Evolutionary conservation across 2,888 invertebrate species (phyloP).

Genomic region (Cylloceria caligata): DNA sequence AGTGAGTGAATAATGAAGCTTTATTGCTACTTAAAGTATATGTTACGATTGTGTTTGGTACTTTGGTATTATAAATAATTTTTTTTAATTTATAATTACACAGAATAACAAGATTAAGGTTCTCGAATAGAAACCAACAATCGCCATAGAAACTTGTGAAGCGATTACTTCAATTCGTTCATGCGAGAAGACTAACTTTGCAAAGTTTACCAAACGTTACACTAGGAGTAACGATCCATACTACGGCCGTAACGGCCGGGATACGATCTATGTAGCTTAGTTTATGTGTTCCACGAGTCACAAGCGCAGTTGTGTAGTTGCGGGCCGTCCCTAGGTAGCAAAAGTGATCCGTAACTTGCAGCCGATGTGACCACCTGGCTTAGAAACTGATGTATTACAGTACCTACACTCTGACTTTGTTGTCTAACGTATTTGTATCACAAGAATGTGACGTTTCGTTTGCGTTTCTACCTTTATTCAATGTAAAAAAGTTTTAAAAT

Average conservation of each 20-base stretch:
- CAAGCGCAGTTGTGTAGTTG: background rate
- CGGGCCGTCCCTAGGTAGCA: background rate
- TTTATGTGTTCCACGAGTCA: slow-evolving; percentile 20
- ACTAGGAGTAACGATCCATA: slow-evolving; percentile 8
- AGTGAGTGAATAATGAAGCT: background rate
- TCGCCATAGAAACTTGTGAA: background rate
- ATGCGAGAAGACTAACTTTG: background rate
- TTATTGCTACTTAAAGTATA: background rate
- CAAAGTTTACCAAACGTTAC: slow-evolving; percentile 7
- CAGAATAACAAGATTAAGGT: background rate
- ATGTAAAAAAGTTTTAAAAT: background rate
- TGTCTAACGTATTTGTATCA: background rate
- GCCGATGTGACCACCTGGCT: background rate
- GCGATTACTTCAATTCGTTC: slow-evolving; percentile 7
- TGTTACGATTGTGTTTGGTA: too few species aligned
- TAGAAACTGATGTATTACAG: background rate
- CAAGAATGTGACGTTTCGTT: background rate
- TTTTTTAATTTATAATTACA: background rate
- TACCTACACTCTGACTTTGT: background rate
- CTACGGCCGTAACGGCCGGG: background rate
- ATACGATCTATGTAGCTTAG: slow-evolving; percentile 21
- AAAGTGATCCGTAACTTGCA: slow-evolving; percentile 19
- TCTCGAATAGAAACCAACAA: background rate
- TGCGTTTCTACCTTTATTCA: background rate
- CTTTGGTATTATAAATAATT: background rate